These are phyloP conservation scores for Meandrina meandrites DNA, from an alignment of 92 coral and sea anemone genomes.

Conservation along the genomic window DNA sequence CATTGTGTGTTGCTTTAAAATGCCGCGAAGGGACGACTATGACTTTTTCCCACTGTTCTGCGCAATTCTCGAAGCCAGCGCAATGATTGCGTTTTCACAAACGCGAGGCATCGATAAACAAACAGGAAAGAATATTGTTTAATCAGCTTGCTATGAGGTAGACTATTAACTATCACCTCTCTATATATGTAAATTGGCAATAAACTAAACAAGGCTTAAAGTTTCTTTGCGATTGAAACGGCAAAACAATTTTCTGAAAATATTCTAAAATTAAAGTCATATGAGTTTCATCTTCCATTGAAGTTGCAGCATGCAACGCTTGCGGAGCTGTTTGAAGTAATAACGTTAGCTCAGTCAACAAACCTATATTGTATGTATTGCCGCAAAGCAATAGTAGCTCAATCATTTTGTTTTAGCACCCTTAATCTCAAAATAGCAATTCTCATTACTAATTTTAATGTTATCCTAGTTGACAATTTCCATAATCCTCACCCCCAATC, in stretches of 20 bases:
- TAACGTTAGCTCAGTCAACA: neutral
- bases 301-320: neutral
- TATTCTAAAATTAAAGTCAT: neutral
- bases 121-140: neutral
- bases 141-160: constrained; percentile 6
- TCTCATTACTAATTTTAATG: neutral
- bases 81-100: neutral
- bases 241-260: neutral
- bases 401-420: neutral
- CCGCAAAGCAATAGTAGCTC: neutral
- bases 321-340: neutral
- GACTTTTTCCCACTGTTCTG: neutral
- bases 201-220: neutral
- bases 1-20: constrained; percentile 12
- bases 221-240: neutral
- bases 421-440: neutral
- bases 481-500: neutral
- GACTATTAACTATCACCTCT: neutral
- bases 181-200: neutral
- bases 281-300: neutral
- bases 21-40: neutral
- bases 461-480: neutral
- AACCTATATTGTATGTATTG: neutral
- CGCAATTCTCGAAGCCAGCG: neutral
- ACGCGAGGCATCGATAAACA: neutral